Evolutionary conservation across 2,888 invertebrate genomes (phyloP).

Genomic region (Drosophila infuscata): DNA sequence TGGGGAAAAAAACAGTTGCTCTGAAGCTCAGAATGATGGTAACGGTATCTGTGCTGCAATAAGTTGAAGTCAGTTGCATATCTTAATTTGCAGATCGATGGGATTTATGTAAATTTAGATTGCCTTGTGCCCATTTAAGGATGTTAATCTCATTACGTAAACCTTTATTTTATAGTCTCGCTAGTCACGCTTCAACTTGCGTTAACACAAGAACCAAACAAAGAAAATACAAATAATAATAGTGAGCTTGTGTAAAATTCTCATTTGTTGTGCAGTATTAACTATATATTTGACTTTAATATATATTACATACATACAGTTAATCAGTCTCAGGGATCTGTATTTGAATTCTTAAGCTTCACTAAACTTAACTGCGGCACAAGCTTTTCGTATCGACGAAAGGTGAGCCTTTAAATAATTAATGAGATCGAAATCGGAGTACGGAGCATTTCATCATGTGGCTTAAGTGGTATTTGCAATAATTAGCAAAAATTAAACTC

Average conservation of each 20-base stretch:
- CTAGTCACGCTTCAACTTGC: too few species aligned
- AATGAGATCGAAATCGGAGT: too few species aligned
- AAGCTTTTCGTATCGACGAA: background rate
- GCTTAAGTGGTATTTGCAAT: background rate
- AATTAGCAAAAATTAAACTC: background rate
- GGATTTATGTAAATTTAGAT: constrained; percentile 17
- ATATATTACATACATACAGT: background rate
- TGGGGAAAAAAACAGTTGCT: background rate
- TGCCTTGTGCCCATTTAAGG: constrained; percentile 13
- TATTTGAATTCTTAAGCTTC: background rate
- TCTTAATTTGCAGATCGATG: constrained; percentile 34
- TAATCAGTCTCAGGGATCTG: background rate
- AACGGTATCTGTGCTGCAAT: background rate
- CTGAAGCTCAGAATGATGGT: background rate
- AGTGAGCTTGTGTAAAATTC: background rate
- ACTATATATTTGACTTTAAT: background rate
- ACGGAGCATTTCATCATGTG: background rate
- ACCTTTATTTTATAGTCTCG: background rate
- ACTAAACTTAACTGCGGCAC: background rate
- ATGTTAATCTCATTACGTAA: constrained; percentile 7
- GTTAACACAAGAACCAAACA: too few species aligned
- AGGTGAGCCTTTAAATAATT: background rate
- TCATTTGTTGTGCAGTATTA: background rate
- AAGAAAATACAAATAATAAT: background rate
- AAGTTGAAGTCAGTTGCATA: constrained; percentile 1